Conservation (phyloP, 2,888 invertebrate species). For the Podotricha telesiphe region DNA sequence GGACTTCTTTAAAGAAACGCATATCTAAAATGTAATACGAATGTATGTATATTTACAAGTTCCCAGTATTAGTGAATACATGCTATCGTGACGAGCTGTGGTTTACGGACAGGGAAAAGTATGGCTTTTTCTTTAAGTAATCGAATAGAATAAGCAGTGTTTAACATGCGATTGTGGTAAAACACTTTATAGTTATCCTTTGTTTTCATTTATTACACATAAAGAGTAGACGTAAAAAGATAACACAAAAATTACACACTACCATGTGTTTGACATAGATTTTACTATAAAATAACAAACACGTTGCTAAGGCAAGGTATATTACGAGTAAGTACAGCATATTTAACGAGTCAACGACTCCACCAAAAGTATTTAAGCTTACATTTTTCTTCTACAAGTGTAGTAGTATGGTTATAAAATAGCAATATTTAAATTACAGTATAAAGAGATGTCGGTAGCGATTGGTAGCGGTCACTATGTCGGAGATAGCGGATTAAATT, state of each 20-base stretch:
- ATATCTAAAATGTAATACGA: background rate
- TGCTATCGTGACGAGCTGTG: constrained; percentile 16
- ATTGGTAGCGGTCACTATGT: background rate
- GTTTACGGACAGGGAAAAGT: constrained; percentile 2
- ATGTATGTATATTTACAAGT: background rate
- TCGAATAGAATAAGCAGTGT: background rate
- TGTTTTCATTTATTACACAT: too few relatives aligned
- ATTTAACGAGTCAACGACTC: too few relatives aligned
- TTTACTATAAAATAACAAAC: too few relatives aligned
- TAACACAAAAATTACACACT: too few relatives aligned
- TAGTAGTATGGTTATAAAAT: background rate
- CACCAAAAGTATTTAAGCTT: too few relatives aligned
- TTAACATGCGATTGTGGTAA: background rate
- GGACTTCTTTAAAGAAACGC: too few relatives aligned
- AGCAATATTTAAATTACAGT: background rate
- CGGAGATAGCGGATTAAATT: constrained; percentile 4
- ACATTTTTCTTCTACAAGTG: too few relatives aligned
- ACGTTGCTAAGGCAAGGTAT: too few relatives aligned
- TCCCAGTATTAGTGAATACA: background rate
- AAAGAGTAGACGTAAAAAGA: too few relatives aligned
- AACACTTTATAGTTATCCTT: background rate
- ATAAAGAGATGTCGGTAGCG: background rate
- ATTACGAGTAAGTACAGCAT: too few relatives aligned
- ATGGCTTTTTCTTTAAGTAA: background rate
- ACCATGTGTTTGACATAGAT: too few relatives aligned